A percentile compares a stretch with the other conserved stretches of the same genome.
Evolutionary conservation across 2,113 vertebrate species (phyloP).

Genomic region (Microcebus murinus): DNA sequence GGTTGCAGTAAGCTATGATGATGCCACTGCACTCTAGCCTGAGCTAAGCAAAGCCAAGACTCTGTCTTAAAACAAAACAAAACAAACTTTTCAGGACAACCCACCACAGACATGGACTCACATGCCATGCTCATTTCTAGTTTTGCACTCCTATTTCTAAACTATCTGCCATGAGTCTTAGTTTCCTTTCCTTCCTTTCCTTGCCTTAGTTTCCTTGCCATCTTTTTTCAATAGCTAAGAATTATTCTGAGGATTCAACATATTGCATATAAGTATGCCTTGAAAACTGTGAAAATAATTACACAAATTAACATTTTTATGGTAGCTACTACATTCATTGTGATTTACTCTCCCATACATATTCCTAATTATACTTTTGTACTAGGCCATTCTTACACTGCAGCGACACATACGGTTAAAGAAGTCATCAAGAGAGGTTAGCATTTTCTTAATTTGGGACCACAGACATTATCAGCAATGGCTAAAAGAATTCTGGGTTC

Average conservation of each 20-base stretch:
- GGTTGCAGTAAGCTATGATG: no score
- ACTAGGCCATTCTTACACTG: not conserved
- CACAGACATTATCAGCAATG: not conserved
- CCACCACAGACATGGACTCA: not conserved
- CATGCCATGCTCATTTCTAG: not conserved
- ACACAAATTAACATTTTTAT: conserved; percentile 5
- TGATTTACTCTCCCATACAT: not conserved
- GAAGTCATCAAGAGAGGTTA: not conserved
- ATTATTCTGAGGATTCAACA: not conserved
- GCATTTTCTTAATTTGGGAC: not conserved
- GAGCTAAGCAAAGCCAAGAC: no score
- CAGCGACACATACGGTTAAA: not conserved
- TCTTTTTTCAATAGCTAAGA: not conserved
- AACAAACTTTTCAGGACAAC: not conserved
- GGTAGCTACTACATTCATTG: not conserved
- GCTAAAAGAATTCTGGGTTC: not conserved
- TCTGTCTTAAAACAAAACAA: no score
- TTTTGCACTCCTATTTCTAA: not conserved
- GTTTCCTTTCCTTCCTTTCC: not conserved
- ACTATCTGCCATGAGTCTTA: not conserved
- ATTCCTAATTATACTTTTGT: not conserved
- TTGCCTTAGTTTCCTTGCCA: not conserved
- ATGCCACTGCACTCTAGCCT: no score
- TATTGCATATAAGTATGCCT: not conserved
- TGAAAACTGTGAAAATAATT: not conserved